A percentile compares a stretch with the other conserved stretches of the same genome.
These are phyloP conservation scores for Macrobrachium rosenbergii DNA, from an alignment of 1,140 invertebrate genomes.

Conservation along the genomic window DNA sequence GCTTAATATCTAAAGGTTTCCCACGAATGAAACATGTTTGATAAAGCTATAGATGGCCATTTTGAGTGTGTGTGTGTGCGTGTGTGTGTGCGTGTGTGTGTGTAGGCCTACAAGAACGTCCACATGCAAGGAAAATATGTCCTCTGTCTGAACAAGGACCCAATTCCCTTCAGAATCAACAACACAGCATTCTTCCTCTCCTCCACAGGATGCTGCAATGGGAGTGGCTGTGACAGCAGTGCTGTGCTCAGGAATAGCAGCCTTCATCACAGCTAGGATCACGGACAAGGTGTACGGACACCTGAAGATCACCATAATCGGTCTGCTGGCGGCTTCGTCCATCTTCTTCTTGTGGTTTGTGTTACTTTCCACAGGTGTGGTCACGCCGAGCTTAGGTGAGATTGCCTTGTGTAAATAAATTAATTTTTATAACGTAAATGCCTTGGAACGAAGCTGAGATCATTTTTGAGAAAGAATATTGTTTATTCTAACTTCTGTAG, in stretches of 20 bases:
- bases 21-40: no score
- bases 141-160: not conserved
- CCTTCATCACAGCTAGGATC: slow-evolving; percentile 64
- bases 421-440: no score
- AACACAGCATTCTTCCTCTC: no score
- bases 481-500: no score
- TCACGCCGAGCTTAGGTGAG: slow-evolving; percentile 38
- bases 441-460: no score
- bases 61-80: no score
- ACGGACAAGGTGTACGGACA: slow-evolving; percentile 65
- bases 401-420: not conserved
- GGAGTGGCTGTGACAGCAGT: slow-evolving; percentile 67
- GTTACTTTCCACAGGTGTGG: slow-evolving; percentile 45
- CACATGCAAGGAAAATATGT: no score
- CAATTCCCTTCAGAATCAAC: not conserved
- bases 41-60: no score
- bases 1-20: not conserved
- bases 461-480: no score
- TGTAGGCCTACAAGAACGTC: no score
- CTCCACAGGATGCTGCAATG: slow-evolving; percentile 67
- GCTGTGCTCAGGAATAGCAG: slow-evolving; percentile 45
- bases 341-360: slow-evolving; percentile 63
- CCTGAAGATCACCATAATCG: slow-evolving; percentile 63
- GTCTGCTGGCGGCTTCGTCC: slow-evolving; percentile 48
- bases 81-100: no score